Conservation (phyloP, 2,113 vertebrate species). For the Cranoglanis bouderius region DNA sequence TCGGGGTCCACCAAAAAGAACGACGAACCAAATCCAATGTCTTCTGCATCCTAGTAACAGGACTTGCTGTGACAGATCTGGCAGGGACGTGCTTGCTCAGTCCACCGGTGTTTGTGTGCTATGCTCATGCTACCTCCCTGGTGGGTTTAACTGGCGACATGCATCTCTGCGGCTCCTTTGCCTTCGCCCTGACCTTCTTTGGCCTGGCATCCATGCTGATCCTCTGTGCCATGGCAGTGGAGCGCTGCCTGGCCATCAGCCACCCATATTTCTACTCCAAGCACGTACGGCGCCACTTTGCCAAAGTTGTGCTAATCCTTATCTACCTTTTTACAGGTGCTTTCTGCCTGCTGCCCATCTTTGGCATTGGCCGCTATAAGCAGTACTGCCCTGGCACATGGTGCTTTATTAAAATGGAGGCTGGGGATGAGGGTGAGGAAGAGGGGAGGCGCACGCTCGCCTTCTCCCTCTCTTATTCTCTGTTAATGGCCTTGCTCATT, state of each 20-base stretch:
- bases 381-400: constrained; percentile 89
- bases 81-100: constrained; percentile 87
- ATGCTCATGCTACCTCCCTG: constrained; percentile 74
- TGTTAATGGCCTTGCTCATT: constrained; percentile 80
- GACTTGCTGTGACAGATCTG: constrained; percentile 83
- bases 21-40: constrained; percentile 76
- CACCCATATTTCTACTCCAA: constrained; percentile 85
- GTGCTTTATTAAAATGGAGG: constrained; percentile 87
- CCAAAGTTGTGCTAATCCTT: constrained; percentile 72
- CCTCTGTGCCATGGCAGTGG: constrained; percentile 85
- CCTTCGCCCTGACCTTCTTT: constrained; percentile 86
- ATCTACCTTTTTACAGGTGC: constrained; percentile 75
- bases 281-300: constrained; percentile 72
- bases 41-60: constrained; percentile 86
- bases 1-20: constrained; percentile 76
- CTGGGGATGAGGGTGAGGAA: constrained; percentile 25
- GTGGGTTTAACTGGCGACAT: constrained; percentile 66
- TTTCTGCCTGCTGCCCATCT: constrained; percentile 81
- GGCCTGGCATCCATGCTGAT: constrained; percentile 84
- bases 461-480: constrained; percentile 84
- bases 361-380: constrained; percentile 78
- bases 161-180: constrained; percentile 77
- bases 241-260: constrained; percentile 89
- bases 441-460: constrained; percentile 62
- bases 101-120: constrained; percentile 83